Evolutionary conservation across 2,888 invertebrate genomes (phyloP).

Genomic region (Sesia apiformis): DNA sequence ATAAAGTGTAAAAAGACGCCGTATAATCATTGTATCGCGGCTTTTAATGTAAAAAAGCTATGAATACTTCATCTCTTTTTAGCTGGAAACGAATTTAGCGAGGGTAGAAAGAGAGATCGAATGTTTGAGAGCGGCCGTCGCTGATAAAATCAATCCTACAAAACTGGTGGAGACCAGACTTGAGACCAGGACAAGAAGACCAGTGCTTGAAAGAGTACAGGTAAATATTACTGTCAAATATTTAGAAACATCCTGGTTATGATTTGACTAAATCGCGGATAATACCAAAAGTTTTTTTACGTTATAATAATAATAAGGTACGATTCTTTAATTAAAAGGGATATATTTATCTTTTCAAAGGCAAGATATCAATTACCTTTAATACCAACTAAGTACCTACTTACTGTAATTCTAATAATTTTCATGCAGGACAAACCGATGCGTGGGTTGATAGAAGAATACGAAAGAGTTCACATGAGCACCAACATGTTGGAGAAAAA

Average conservation of each 20-base stretch:
- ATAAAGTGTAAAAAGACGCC: too few relatives aligned
- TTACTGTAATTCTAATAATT: too few relatives aligned
- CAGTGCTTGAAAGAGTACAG: slow-evolving; percentile 80
- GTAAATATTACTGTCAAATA: slow-evolving; percentile 13
- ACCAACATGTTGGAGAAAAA: slow-evolving; percentile 78
- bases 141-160: slow-evolving; percentile 84
- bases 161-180: slow-evolving; percentile 91
- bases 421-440: slow-evolving; percentile 78
- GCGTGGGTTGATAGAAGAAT: slow-evolving; percentile 82
- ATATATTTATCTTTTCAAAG: too few relatives aligned
- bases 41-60: too few relatives aligned
- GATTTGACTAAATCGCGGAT: too few relatives aligned
- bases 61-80: slow-evolving; percentile 8
- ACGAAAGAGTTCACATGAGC: slow-evolving; percentile 79
- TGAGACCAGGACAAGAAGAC: slow-evolving; percentile 86
- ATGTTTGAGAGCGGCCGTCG: slow-evolving; percentile 81
- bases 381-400: too few relatives aligned
- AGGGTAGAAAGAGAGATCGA: slow-evolving; percentile 85
- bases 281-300: too few relatives aligned
- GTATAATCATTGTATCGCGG: too few relatives aligned
- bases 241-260: too few relatives aligned
- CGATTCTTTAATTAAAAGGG: too few relatives aligned
- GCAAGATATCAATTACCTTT: too few relatives aligned
- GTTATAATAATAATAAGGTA: too few relatives aligned
- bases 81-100: slow-evolving; percentile 87